Base-by-base conservation (phyloP, 2,888 invertebrate genomes). In the Trissoscelio sp. region DNA sequence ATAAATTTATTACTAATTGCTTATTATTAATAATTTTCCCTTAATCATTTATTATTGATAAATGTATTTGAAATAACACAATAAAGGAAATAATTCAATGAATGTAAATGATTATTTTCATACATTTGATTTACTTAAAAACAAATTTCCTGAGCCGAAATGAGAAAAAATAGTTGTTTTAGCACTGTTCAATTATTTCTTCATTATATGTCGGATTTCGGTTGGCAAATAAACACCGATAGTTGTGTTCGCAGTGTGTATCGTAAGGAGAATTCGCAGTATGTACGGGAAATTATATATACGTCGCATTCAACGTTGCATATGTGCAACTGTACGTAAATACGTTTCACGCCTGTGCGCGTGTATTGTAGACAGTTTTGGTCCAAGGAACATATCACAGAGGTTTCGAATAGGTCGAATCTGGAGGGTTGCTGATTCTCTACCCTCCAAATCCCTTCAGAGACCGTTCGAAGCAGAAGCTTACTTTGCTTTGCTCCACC, bases 331-430 rank as follows among this genome's bases (percentile, higher is more conserved):
- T 74, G 46, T 64, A 74, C 64, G 64, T 79, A 79, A 82, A 73
- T 78, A 70, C 70, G 67, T 72, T 82, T 79, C 82, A 82, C 79
- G 75, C 79, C 79, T 75, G 70, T 79, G 60, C 82, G 57, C 74
- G 66, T 75, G 74, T 74, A 75, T 82, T 82, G 75, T 79, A 78
- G 81, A 81, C 78, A 69, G 79, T 82, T 82, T 82, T 84, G 85
- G 88, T 85, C 84, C 85, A 85, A 86, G 84, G 86, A 86, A 88
- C 88, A 88, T 87, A 87, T 88, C 85, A 86, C 85, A 83, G 85
- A 85, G 85, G 86, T 86, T 86, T 85, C 84, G 85, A 87, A 85
- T 85, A 86, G 86, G 87, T 85, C 85, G 85, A 87, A 87, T 88
- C 85, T 86, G 84, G 83, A 86, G 87, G 87, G 88, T 85, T 85